Base-by-base conservation (phyloP, 1,140 invertebrate species). In the Anastatus disparis region DNA sequence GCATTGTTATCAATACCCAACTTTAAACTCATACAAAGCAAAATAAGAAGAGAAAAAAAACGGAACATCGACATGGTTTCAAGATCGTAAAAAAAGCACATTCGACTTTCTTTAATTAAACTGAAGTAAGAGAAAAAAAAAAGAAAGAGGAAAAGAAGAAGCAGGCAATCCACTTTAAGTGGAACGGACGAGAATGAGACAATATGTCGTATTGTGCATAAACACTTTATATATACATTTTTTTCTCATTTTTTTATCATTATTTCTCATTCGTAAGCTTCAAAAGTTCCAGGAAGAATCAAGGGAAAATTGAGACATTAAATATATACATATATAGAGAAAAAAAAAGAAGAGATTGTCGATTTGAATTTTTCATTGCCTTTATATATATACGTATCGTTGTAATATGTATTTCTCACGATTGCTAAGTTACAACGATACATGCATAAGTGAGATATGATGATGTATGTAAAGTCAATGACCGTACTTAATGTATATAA, bases 401-500 rank as follows among this genome's bases (percentile, higher is more conserved):
- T 50, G 40, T 22, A 35, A 4, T 44, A 4, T 8, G 9, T 17
- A 53, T 42, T 58, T 46, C 53, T 46, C 64, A 58, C 53, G 53
- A 65, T 65, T 65, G 35, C 50, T 9, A 31, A 17, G 48, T 42
- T 63, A 50, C 44, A 26, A 12, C 10, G 61, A 24, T 24, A 35
- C n/a, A n/a, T n/a, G n/a, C n/a, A 42, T n/a, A 48, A 64, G 29
- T 46, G 29, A 24, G 27, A 50, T 50, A 27, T 63, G 61, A 27
- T 35, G 31, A 35, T 4, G 31, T 6, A 10, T 35, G 10, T 6
- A 35, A 35, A 10, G 10, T 4, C 31, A 35, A 35, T 10, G 31
- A 35, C 31, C 31, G 10, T 4, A 6, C 31, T n/a, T n/a, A n/a
- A n/a, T n/a, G n/a, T n/a, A n/a, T n/a, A n/a, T n/a, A n/a, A n/a